phyloP scores from a whole-genome alignment of 2,113 vertebrate species.

The Tiliqua scincoides region DNA sequence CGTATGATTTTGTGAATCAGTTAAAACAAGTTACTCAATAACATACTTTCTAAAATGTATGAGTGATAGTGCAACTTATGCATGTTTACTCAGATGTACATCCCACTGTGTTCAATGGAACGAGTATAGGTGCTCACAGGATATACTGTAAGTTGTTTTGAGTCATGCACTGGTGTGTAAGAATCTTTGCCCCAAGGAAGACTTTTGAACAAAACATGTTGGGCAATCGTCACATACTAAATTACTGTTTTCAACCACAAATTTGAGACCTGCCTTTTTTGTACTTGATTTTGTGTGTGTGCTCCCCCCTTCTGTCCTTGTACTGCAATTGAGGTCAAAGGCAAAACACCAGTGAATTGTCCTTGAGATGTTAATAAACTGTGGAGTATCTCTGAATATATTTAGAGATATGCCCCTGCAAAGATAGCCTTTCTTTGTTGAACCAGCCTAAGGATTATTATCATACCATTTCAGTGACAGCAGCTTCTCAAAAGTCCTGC shows the following conservation, averaged over 20 bases:
- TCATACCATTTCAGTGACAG: not conserved
- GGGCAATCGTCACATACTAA: not conserved
- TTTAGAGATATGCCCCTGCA: not conserved
- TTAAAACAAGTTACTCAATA: too few relatives aligned
- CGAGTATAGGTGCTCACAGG: too few relatives aligned
- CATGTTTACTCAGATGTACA: too few relatives aligned
- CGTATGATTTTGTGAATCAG: too few relatives aligned
- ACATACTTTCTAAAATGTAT: too few relatives aligned
- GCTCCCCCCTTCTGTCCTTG: too few relatives aligned
- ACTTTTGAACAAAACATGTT: too few relatives aligned
- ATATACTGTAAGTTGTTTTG: too few relatives aligned
- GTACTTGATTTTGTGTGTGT: not conserved
- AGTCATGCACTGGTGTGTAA: not conserved
- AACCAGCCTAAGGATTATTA: not conserved
- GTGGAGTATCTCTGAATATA: not conserved
- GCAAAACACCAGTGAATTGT: not conserved
- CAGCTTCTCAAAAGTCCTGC: not conserved
- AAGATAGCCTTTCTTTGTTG: not conserved
- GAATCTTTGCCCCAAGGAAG: too few relatives aligned
- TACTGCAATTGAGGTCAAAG: not conserved
- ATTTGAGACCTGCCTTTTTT: not conserved
- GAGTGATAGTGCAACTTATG: too few relatives aligned
- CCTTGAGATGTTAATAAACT: slow-evolving; percentile 1
- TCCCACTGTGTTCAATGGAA: too few relatives aligned
- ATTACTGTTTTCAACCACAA: not conserved